A percentile compares a stretch with the other conserved stretches of the same genome.
Conservation (phyloP, 2,888 invertebrate genomes). For the Drosophila hamatofila region DNA sequence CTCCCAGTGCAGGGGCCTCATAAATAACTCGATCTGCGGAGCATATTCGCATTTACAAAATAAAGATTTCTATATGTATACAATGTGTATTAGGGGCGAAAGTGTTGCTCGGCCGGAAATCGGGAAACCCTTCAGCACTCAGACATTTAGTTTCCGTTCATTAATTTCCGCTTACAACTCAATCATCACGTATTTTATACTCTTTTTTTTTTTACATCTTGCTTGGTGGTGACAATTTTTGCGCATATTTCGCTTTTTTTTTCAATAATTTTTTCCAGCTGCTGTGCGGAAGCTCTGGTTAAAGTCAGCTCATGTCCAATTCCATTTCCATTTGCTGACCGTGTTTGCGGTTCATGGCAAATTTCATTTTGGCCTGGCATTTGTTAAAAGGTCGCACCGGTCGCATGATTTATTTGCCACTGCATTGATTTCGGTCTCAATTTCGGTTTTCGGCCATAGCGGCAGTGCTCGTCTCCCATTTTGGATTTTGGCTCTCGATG, state of each 20-base stretch:
- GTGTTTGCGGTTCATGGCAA: constrained; percentile 59
- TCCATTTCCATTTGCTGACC: constrained; percentile 49
- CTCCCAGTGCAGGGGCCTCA: constrained; percentile 46
- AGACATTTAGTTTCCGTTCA: constrained; percentile 78
- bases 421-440: constrained; percentile 71
- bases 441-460: constrained; percentile 27
- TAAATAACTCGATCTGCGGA: constrained; percentile 64
- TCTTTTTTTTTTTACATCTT: background rate
- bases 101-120: constrained; percentile 42
- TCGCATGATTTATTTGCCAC: constrained; percentile 71
- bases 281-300: constrained; percentile 29
- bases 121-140: constrained; percentile 28
- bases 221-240: constrained; percentile 52
- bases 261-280: constrained; percentile 11
- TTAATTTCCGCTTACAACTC: constrained; percentile 78
- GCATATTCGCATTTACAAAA: constrained; percentile 20
- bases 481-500: constrained; percentile 20
- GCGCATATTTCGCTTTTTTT: constrained; percentile 47
- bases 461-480: constrained; percentile 4
- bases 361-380: constrained; percentile 63
- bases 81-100: constrained; percentile 24
- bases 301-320: constrained; percentile 36
- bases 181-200: constrained; percentile 57
- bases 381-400: constrained; percentile 66
- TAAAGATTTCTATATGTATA: constrained; percentile 51